Evolutionary conservation across 1,140 invertebrate species (phyloP).

Genomic region (Oncopodura yosiiana): DNA sequence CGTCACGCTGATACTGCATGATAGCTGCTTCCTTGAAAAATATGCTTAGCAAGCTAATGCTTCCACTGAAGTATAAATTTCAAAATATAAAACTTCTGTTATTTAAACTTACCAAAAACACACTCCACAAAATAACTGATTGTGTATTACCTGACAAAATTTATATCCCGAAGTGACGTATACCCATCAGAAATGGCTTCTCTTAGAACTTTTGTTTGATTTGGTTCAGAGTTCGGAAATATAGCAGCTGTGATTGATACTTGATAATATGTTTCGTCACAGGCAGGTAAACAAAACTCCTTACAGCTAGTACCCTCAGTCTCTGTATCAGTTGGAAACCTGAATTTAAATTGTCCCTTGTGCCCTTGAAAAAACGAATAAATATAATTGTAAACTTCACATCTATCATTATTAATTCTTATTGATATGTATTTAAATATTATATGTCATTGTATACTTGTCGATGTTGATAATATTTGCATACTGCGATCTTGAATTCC

Average conservation of each 20-base stretch:
- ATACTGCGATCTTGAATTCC: too few species aligned
- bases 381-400: too few species aligned
- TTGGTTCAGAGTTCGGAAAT: conserved; percentile 33
- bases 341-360: too few species aligned
- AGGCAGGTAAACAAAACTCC: conserved; percentile 29
- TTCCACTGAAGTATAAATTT: conserved; percentile 12
- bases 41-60: conserved; percentile 30
- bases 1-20: conserved; percentile 35
- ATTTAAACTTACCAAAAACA: too few species aligned
- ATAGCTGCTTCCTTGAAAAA: conserved; percentile 33
- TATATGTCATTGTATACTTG: too few species aligned
- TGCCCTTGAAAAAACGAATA: too few species aligned
- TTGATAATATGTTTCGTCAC: conserved; percentile 29
- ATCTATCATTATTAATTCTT: too few species aligned
- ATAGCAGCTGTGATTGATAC: conserved; percentile 25
- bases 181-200: conserved; percentile 27
- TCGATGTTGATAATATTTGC: too few species aligned
- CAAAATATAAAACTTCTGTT: background rate
- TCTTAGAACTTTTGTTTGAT: conserved; percentile 31
- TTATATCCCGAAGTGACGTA: conserved; percentile 27
- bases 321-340: too few species aligned
- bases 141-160: conserved; percentile 33
- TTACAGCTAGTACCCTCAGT: conserved; percentile 23
- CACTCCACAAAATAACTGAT: too few species aligned
- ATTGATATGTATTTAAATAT: too few species aligned